These are phyloP conservation scores for Rhinatrema bivittatum DNA, from an alignment of 2,797 vertebrate species.

Conservation along the genomic window DNA sequence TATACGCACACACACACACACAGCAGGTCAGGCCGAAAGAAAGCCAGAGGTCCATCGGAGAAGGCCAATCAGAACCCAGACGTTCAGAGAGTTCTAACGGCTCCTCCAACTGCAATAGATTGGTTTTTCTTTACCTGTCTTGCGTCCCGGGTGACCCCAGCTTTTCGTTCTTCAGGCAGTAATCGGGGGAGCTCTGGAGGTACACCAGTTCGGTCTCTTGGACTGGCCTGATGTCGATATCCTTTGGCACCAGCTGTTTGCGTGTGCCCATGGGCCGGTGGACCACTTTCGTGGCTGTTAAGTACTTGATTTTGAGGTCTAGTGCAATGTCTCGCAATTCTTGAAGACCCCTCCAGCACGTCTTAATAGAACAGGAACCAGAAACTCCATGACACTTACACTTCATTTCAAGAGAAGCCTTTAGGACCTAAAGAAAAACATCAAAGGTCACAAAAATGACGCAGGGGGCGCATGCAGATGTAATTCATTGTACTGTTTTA, in stretches of 20 bases:
- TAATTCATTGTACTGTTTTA: too few species aligned
- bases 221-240: conserved; percentile 91
- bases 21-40: too few species aligned
- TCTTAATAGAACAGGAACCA: conserved; percentile 95
- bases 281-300: conserved; percentile 94
- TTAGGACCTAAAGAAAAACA: conserved; percentile 68
- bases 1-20: too few species aligned
- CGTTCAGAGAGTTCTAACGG: too few species aligned
- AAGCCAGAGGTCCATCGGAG: too few species aligned
- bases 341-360: conserved; percentile 94
- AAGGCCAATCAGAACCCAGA: too few species aligned
- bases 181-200: conserved; percentile 92
- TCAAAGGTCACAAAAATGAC: conserved; percentile 2
- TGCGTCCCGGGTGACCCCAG: conserved; percentile 90
- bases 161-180: conserved; percentile 89
- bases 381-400: conserved; percentile 98
- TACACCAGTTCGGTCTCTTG: conserved; percentile 92
- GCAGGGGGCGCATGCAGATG: too few species aligned
- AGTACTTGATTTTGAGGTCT: conserved; percentile 92
- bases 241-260: conserved; percentile 95
- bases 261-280: conserved; percentile 89
- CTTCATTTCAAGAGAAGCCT: conserved; percentile 88
- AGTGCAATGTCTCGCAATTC: conserved; percentile 84
- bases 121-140: conserved; percentile 85
- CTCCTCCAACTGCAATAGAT: too few species aligned